Evolutionary conservation across 2,888 invertebrate species (phyloP), one percentile per base, ranked within the genome.

Genomic region (Galeopsomyia nigrocyanea): DNA sequence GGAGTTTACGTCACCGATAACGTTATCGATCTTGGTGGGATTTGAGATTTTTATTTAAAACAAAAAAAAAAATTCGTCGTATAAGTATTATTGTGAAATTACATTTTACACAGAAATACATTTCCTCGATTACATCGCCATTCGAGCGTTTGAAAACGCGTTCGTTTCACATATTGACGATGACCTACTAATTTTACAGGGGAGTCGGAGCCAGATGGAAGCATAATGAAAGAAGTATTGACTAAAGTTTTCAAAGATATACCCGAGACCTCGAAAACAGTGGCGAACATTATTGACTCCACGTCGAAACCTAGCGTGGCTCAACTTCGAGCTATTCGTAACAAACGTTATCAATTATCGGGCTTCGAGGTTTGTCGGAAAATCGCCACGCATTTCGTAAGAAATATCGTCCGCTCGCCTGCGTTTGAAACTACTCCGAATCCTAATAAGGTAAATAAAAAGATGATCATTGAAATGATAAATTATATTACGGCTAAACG

Each of bases 291-390:
- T 61, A 79, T 84, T 71, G 79, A 82, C 56, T 78, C 80, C 58
- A 80, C 77, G 19, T 79, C 79, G 7, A 78, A 74, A 53, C 77
- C 80, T 16, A 76, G 61, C 3, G 73, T 76, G 50, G 74, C 80
- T 0, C 80, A 81, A 70, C 57, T 82, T 0, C 77, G 80, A 46
- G 77, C 75, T 16, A 79, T 82, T 69, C 80, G 80, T 10, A 78
- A 71, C 55, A 85, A 84, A 75, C 78, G 78, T 10, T 79, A 84
- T 63, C 83, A 84, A 53, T 74, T 83, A 6, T 76, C 83, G 26
- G 86, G 86, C 60, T 86, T 84, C 76, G 83, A 85, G 50, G 80
- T 82, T 39, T 86, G 86, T 71, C 83, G 85, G 1, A 78, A 79
- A 75, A 76, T 84, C 10, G 81, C 84, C 0, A 71, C 84, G 1